Percentiles rank a stretch among this genome's conserved stretches.
phyloP scores from a whole-genome alignment of 1,140 invertebrate species.

The Calephelis nemesis region DNA sequence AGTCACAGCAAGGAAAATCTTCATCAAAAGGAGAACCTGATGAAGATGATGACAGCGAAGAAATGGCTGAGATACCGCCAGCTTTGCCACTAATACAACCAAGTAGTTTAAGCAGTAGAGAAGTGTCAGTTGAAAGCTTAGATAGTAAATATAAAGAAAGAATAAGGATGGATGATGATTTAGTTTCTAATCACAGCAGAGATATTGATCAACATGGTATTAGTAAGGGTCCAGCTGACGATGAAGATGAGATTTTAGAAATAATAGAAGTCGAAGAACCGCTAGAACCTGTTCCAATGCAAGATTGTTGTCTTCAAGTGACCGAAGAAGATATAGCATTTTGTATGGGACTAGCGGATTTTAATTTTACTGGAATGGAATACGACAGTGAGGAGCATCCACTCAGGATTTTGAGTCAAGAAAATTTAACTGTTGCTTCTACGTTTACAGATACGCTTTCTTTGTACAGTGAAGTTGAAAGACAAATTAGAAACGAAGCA shows the following conservation, averaged over 20 bases:
- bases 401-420: slow-evolving; percentile 91
- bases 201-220: slow-evolving; percentile 72
- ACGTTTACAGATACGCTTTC: slow-evolving; percentile 91
- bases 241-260: slow-evolving; percentile 87
- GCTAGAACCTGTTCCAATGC: slow-evolving; percentile 88
- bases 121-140: slow-evolving; percentile 89
- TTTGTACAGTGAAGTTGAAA: slow-evolving; percentile 86
- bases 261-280: slow-evolving; percentile 91
- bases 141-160: slow-evolving; percentile 84
- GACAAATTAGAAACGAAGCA: slow-evolving; percentile 74
- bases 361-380: slow-evolving; percentile 85
- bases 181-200: slow-evolving; percentile 70
- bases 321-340: slow-evolving; percentile 95
- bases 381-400: slow-evolving; percentile 88
- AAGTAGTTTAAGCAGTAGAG: slow-evolving; percentile 83
- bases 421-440: slow-evolving; percentile 93
- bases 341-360: slow-evolving; percentile 88
- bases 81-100: slow-evolving; percentile 87
- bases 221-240: slow-evolving; percentile 75
- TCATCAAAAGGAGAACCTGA: slow-evolving; percentile 72
- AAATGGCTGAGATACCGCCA: slow-evolving; percentile 86
- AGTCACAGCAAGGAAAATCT: slow-evolving; percentile 43
- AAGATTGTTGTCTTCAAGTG: slow-evolving; percentile 91
- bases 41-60: slow-evolving; percentile 87
- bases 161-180: slow-evolving; percentile 80